Base-by-base conservation (phyloP, 53 echinoderm and acorn worm species). In the Temnopleurus reevesii region DNA sequence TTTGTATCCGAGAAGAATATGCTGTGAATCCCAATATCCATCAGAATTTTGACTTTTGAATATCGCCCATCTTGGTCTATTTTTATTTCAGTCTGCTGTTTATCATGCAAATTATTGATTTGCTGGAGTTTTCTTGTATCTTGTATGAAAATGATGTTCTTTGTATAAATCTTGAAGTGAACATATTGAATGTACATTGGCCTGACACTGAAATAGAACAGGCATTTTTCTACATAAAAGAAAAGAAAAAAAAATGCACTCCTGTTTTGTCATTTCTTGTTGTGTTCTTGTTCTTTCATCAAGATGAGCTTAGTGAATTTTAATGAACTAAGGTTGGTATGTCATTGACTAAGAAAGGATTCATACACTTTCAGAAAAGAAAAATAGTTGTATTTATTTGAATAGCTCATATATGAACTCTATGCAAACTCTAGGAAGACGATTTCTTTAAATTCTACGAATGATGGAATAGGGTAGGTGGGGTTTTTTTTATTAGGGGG, bases 121-220 rank as follows among this genome's bases (percentile, higher is more conserved):
- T 63, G 63, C 63, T 41, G 46, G 15, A 47, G 49, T 79, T 49
- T 49, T 79, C 79, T 28, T 51, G 41, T 28, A 4, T 49, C 79
- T 71, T 43, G 71, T 71, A 38, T 31, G 31, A 63, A 63, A 41
- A 2, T 41, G 23, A 71, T 71, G 71, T 71, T 57, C 53, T 85
- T 85, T 85, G 86, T 87, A 87, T 71, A 87, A 87, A 66, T 71
- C 49, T 27, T 46, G 71, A 87, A 66, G 88, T 87, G 88, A 46
- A 87, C 88, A 87, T 64, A 87, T 15, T 66, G 53, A 66, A 24
- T 87, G 88, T 87, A 65, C 51, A 87, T 87, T 47, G 7, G 71
- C 65, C 88, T 87, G 88, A 71, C 5, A 53, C 17, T 71, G 71
- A 51, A 87, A 87, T 87, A 87, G 45, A 85, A 87, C 88, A 66